Percentiles rank a stretch among this genome's conserved stretches.
Conservation (phyloP, 2,888 invertebrate species). For the Aelia acuminata region DNA sequence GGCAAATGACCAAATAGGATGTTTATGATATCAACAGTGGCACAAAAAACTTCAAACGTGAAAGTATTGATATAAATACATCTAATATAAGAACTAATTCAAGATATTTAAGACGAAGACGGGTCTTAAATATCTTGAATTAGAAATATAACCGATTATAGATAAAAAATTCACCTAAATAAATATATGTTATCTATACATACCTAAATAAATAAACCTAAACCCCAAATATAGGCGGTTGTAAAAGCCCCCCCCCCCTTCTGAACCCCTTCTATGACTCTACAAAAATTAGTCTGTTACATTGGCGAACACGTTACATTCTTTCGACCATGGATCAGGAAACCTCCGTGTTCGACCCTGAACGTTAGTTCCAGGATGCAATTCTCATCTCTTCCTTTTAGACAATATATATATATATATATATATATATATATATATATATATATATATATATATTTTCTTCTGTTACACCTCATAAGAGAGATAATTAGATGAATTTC, state of each 20-base stretch:
- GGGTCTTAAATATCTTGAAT: no score
- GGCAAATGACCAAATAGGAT: neutral
- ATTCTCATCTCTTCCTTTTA: neutral
- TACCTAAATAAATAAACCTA: no score
- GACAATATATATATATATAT: neutral
- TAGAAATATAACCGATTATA: no score
- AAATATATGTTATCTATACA: no score
- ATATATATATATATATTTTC: slow-evolving; percentile 1
- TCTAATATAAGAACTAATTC: neutral
- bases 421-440: slow-evolving; percentile 14
- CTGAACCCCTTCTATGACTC: no score
- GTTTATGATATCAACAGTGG: neutral
- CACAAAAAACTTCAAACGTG: neutral
- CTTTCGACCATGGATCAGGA: slow-evolving; percentile 7
- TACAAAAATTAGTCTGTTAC: neutral
- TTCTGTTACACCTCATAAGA: no score
- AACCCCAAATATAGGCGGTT: no score
- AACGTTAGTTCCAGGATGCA: slow-evolving; percentile 14
- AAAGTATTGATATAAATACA: neutral
- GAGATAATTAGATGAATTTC: no score
- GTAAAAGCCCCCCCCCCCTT: no score
- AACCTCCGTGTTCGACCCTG: neutral
- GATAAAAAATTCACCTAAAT: no score
- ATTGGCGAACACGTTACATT: neutral
- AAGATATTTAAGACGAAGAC: no score